Conservation (phyloP, 2,113 vertebrate species). For the rat (Rattus norvegicus) region GRCr8 NC_086026.1:33808001-33808500, state of each 20-base stretch:
- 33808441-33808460: background rate
- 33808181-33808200: background rate
- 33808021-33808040: too few relatives aligned
- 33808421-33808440: background rate
- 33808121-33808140: too few relatives aligned
- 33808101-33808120: too few relatives aligned
- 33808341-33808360: background rate
- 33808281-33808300: background rate
- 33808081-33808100: too few relatives aligned
- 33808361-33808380: slow-evolving; percentile 6
- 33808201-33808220: background rate
- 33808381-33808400: background rate
- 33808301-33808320: background rate
- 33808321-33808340: background rate
- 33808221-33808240: background rate
- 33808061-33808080: too few relatives aligned
- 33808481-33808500: background rate
- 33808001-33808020: too few relatives aligned
- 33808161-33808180: accelerated
- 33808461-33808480: background rate
- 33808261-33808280: background rate
- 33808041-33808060: too few relatives aligned
- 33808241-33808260: background rate
- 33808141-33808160: background rate
- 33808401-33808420: background rate